Conservation (phyloP, 1,140 invertebrate species). For the Ladona fulva region DNA sequence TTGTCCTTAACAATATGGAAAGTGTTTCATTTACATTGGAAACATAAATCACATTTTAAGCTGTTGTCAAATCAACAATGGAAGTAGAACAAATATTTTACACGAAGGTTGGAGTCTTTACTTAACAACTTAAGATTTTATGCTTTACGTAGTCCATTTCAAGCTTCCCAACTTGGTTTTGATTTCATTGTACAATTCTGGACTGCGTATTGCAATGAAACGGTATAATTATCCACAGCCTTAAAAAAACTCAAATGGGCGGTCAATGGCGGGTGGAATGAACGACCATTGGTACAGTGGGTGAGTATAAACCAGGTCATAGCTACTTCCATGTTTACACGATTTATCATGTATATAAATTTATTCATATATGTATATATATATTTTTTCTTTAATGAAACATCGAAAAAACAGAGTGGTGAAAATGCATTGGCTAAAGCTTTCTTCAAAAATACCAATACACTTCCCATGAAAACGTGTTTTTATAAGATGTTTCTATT, state of each 20-base stretch:
- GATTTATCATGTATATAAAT: neutral
- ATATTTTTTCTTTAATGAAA: neutral
- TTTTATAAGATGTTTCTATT: neutral
- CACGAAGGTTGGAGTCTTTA: too few species aligned
- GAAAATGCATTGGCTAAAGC: neutral
- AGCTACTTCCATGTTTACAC: neutral
- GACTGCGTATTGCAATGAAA: neutral
- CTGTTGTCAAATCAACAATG: too few species aligned
- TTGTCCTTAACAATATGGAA: too few species aligned
- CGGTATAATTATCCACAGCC: neutral
- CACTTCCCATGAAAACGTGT: neutral
- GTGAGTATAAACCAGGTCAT: neutral
- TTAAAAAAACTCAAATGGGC: neutral
- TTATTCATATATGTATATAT: neutral
- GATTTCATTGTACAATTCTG: too few species aligned
- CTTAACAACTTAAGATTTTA: too few species aligned
- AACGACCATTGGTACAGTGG: neutral
- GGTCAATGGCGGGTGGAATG: neutral
- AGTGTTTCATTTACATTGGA: too few species aligned
- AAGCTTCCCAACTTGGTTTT: too few species aligned
- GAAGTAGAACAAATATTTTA: too few species aligned
- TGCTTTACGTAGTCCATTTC: too few species aligned
- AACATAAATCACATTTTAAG: too few species aligned
- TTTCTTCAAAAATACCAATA: neutral
- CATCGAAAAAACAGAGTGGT: neutral